Percentiles rank a stretch among this genome's conserved stretches.
phyloP scores from a whole-genome alignment of 2,113 vertebrate genomes.

The Typhlomys cinereus region DNA sequence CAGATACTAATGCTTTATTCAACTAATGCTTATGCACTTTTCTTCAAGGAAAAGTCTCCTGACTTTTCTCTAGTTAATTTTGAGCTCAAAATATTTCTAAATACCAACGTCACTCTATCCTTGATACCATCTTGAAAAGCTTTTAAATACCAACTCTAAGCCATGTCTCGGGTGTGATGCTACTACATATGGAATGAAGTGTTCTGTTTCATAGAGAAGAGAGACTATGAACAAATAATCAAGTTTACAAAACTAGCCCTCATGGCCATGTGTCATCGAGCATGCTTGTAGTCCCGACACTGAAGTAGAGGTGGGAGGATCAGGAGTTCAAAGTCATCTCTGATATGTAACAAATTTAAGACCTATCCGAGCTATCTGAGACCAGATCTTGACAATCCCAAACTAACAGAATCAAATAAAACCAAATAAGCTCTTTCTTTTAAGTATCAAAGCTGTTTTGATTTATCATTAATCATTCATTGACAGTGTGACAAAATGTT shows the following conservation, averaged over 20 bases:
- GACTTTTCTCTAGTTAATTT: conserved; percentile 1
- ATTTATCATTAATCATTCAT: not conserved
- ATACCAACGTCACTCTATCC: not conserved
- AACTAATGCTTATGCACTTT: not conserved
- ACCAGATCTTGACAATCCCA: not conserved
- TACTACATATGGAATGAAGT: not conserved
- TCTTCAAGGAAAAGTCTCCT: conserved; percentile 7
- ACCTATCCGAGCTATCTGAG: not conserved
- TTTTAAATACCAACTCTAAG: not conserved
- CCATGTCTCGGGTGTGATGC: not conserved
- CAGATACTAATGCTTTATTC: not conserved
- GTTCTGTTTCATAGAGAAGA: not conserved
- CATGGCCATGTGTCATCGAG: not conserved
- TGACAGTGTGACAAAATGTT: not conserved
- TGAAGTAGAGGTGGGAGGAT: not conserved
- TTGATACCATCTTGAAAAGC: not conserved
- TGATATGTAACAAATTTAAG: not conserved
- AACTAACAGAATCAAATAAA: not conserved
- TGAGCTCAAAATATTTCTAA: not conserved
- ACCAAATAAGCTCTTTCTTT: not conserved
- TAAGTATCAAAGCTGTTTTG: not conserved
- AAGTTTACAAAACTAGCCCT: not conserved
- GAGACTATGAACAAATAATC: not conserved
- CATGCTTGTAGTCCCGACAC: not conserved
- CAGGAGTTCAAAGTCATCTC: not conserved